Evolutionary conservation across 2,113 vertebrate species (phyloP), one percentile per base, ranked within the genome.

Genomic region (Caranx melampygus): DNA sequence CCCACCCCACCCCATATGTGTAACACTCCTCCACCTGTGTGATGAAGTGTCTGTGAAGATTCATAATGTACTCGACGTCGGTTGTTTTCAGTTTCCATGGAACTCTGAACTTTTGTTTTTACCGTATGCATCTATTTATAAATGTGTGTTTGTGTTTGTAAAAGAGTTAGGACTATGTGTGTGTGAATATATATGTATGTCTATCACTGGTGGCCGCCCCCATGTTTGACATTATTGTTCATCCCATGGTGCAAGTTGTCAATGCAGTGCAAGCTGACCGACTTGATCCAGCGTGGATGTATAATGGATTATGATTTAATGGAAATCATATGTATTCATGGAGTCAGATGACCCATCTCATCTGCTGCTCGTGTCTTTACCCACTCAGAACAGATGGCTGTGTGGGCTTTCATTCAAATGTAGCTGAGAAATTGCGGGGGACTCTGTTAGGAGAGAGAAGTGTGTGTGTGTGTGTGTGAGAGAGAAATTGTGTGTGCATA

Each of bases 371-470:
- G 21, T 74, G 49, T 73, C 42, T 86, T 87, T 74, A 72, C 61
- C 35, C 34, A 20, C 45, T 77, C 5, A 20, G 21, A 86, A 61
- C 88, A 90, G 84, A 88, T 88, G 86, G 84, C 33, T 85, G 76
- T 83, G 84, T 87, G 81, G 79, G 87, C 66, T 79, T 66, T 67
- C 37, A 70, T 73, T 78, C 49, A 75, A 70, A 72, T 54, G 34
- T 59, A 45, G 54, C 6, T 21, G 21, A 64, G 47, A 10, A 35
- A 72, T 21, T 59, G 54, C 20, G 18, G 47, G 51, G 6, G 34
- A 60, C 18, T 57, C 2, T 58, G 54, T 4, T 83, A 54, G 52
- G 13, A 72, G 3, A 35, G 14, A 61, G 42, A 49, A 54, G 15
- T 33, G 16, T 33, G 59, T 58, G 55, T 42, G 14, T 64, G 40